Evolutionary conservation across 2,113 vertebrate species (phyloP).

Genomic region (Gadus chalcogrammus): DNA sequence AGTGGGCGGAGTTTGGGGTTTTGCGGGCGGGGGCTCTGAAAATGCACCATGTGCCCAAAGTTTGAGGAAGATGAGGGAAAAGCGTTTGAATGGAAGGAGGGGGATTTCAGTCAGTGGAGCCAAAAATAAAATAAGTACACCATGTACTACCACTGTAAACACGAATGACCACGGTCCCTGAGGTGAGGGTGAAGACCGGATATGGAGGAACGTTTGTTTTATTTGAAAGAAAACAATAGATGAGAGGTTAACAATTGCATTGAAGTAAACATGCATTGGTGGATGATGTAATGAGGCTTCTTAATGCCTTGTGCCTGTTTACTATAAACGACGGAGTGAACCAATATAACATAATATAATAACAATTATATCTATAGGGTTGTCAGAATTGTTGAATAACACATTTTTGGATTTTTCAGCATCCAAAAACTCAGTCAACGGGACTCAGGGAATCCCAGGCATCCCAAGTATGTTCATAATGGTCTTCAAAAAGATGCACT

Average conservation of each 20-base stretch:
- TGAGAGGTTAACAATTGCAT: too few relatives aligned
- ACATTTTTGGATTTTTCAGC: not conserved
- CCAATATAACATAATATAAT: too few relatives aligned
- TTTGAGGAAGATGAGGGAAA: conserved; percentile 60
- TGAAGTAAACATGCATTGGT: too few relatives aligned
- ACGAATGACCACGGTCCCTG: conserved; percentile 10
- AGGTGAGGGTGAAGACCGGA: not conserved
- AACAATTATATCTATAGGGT: not conserved
- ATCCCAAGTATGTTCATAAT: too few relatives aligned
- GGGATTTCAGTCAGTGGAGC: conserved; percentile 48
- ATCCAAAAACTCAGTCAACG: too few relatives aligned
- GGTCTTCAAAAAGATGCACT: too few relatives aligned
- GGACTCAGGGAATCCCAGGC: too few relatives aligned
- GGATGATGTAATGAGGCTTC: too few relatives aligned
- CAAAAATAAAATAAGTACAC: conserved; percentile 51
- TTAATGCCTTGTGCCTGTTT: too few relatives aligned
- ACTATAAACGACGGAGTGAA: too few relatives aligned
- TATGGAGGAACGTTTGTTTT: not conserved
- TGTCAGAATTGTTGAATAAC: not conserved
- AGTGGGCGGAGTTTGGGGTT: conserved; percentile 41
- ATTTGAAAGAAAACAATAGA: too few relatives aligned
- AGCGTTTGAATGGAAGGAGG: conserved; percentile 27
- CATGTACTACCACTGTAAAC: conserved; percentile 25
- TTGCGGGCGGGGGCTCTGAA: conserved; percentile 42
- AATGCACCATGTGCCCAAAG: conserved; percentile 64